Base-by-base conservation (phyloP, 2,888 invertebrate genomes). In the Thumatha senex region DNA sequence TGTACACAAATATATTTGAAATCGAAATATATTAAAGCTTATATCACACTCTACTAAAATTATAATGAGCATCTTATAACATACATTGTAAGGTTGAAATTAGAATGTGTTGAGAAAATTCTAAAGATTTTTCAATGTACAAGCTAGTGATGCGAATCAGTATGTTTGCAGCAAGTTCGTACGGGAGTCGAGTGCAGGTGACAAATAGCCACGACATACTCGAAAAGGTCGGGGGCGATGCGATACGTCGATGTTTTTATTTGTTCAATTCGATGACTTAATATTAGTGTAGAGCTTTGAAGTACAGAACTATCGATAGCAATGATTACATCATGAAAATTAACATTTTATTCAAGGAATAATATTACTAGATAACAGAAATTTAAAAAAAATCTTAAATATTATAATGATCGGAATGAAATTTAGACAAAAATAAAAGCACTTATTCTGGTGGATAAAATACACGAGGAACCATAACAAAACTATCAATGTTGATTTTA, bases 141-240 rank as follows among this genome's bases (percentile, higher is more conserved):
- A 31, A 51, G 57, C 52, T 72, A 71, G 77, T 81, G 87, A 90
- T 89, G 86, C 72, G 80, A 89, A 90, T 89, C 89, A 83, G 80
- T 78, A 81, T 89, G 86, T 88, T 84, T 77, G 74, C 80, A 78
- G 80, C 82, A 75, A 80, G 77, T 76, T 74, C 76, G 83, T 89
- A 89, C 90, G 80, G 91, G 89, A 91, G 91, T 90, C 89, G 76
- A 84, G 82, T 82, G 77, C 80, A 80, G 82, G 90, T 90, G 91
- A 91, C 91, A 91, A 91, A 91, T 90, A 90, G 91, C 88, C 88
- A 86, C 84, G 85, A 82, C 78, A 84, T 81, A 71, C 80, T 76
- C 80, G 80, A 84, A 70, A 83, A 88, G 86, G 85, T 82, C 80
- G 83, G 83, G 73, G 82, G 80, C 78, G 81, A 78, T 62, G 76